Evolutionary conservation across 2,113 vertebrate genomes (phyloP).

Genomic region (Rhynchopsitta pachyrhyncha): DNA sequence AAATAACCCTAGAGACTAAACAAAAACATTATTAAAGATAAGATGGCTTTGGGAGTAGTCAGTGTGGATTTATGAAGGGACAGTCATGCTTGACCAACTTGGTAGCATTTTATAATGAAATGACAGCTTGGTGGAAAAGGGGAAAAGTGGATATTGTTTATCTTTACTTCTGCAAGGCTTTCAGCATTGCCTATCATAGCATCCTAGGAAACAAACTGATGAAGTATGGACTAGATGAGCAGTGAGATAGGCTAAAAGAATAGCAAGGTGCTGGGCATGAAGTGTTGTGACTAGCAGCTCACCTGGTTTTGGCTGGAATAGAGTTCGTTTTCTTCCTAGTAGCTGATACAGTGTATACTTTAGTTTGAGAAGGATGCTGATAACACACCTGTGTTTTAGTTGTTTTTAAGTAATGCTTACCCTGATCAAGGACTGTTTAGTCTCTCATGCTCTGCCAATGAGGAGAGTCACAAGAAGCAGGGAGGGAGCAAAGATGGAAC

Average conservation of each 20-base stretch:
- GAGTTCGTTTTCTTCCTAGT: neutral
- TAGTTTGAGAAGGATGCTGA: neutral
- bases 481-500: neutral
- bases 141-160: neutral
- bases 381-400: neutral
- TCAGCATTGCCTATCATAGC: neutral
- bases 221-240: neutral
- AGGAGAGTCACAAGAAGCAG: neutral
- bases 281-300: neutral
- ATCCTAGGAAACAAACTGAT: neutral
- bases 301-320: neutral
- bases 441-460: neutral
- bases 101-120: neutral
- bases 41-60: neutral
- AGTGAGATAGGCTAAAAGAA: neutral
- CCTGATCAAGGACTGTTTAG: neutral
- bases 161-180: neutral
- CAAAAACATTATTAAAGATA: neutral
- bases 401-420: neutral
- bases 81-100: neutral
- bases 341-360: neutral
- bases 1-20: neutral
- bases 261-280: neutral
- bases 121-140: neutral
- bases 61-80: neutral